Evolutionary conservation across 2,797 vertebrate genomes (phyloP).

Genomic region (Remorina albescens): DNA sequence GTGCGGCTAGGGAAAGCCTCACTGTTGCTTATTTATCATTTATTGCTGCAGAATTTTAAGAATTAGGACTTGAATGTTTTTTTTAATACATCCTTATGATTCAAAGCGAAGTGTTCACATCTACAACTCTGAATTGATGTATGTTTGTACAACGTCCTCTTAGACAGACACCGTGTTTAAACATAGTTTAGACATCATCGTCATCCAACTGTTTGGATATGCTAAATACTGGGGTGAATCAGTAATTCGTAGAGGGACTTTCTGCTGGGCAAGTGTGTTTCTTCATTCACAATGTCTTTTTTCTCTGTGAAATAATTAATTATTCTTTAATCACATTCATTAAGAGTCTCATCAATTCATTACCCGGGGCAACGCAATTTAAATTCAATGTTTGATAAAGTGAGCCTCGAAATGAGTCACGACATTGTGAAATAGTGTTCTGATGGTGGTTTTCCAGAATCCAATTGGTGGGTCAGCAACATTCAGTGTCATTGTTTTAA

Average conservation of each 20-base stretch:
- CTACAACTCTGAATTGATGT: background rate
- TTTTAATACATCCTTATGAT: background rate
- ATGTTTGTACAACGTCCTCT: background rate
- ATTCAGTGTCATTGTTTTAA: conserved; percentile 22
- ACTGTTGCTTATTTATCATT: conserved; percentile 4
- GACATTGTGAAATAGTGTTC: conserved; percentile 33
- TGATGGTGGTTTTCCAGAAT: conserved; percentile 24
- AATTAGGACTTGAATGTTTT: background rate
- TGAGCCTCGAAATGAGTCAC: conserved; percentile 37
- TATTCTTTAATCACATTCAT: conserved; percentile 78
- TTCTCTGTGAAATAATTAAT: conserved; percentile 70
- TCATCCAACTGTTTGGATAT: background rate
- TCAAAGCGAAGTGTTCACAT: background rate
- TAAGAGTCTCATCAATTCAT: conserved; percentile 75
- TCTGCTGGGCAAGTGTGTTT: conserved; percentile 27
- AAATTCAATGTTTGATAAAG: conserved; percentile 62
- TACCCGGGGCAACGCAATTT: conserved; percentile 56
- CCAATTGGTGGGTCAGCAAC: conserved; percentile 4
- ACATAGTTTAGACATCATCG: background rate
- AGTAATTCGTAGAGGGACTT: conserved; percentile 18
- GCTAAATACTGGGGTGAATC: background rate
- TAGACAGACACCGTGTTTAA: background rate
- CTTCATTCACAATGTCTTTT: conserved; percentile 46
- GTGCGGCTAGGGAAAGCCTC: background rate
- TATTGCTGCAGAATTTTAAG: background rate